Evolutionary conservation across 1,140 invertebrate species (phyloP).

Genomic region (Paracyclopina nana): DNA sequence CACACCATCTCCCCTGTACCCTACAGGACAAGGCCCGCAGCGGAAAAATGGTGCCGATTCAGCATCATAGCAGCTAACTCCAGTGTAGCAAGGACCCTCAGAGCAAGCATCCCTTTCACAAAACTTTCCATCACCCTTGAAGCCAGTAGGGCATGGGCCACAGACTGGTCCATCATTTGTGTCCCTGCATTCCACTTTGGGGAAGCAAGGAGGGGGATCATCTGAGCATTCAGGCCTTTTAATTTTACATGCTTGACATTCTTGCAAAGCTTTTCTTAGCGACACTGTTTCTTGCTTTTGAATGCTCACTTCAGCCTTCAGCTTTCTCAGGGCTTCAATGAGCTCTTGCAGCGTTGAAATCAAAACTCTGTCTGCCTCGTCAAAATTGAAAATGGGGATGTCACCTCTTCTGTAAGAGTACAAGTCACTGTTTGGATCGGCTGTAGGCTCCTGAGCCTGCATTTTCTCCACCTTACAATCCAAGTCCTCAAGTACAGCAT

Average conservation of each 20-base stretch:
- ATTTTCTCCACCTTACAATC: not conserved
- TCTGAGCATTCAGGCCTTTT: conserved; percentile 23
- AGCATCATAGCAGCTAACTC: conserved; percentile 43
- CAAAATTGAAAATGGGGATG: conserved; percentile 17
- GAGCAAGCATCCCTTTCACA: conserved; percentile 50
- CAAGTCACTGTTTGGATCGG: conserved; percentile 1
- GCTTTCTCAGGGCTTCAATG: conserved; percentile 29
- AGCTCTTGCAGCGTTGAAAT: conserved; percentile 47
- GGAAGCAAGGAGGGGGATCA: conserved; percentile 8
- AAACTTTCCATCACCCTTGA: conserved; percentile 53
- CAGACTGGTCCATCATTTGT: conserved; percentile 47
- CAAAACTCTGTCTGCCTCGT: conserved; percentile 28
- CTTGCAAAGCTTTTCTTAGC: conserved; percentile 46
- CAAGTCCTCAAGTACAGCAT: not conserved
- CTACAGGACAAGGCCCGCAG: conserved; percentile 49
- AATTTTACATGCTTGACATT: conserved; percentile 44
- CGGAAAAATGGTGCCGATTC: conserved; percentile 47
- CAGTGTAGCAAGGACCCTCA: conserved; percentile 45
- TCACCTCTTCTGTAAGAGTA: conserved; percentile 31
- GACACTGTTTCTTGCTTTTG: conserved; percentile 48
- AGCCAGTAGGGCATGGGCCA: conserved; percentile 60
- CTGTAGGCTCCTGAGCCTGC: not conserved
- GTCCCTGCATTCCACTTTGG: conserved; percentile 54
- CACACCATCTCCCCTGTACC: conserved; percentile 29
- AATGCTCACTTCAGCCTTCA: conserved; percentile 20